Conservation (phyloP, 2,113 vertebrate species). For the Coracopsis vasa region DNA sequence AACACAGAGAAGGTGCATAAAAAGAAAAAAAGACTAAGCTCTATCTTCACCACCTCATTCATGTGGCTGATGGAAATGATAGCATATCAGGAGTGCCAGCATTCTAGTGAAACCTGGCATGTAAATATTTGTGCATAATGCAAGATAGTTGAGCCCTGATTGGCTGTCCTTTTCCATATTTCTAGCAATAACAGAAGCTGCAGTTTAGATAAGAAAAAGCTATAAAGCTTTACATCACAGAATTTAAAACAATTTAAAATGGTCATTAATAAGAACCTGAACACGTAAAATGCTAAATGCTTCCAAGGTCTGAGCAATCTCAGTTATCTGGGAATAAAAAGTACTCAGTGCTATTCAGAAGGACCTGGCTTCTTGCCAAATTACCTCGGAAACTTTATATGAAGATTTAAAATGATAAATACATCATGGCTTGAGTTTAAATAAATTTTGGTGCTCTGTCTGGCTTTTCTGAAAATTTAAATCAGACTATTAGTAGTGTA, state of each 20-base stretch:
- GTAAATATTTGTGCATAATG: constrained; percentile 28
- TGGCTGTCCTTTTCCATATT: not conserved
- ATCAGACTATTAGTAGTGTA: not conserved
- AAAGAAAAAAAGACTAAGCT: not conserved
- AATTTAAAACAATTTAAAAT: not conserved
- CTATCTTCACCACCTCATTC: not conserved
- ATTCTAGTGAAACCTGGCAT: not conserved
- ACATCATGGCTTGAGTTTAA: not conserved
- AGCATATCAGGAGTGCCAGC: not conserved
- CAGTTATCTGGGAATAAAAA: not conserved
- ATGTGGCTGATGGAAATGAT: not conserved
- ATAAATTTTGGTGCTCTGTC: not conserved
- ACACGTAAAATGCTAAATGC: not conserved
- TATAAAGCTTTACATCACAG: not conserved
- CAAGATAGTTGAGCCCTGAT: not conserved
- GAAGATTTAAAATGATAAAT: not conserved
- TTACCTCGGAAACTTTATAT: not conserved
- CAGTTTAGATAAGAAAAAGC: not conserved
- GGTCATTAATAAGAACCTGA: not conserved
- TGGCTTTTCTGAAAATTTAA: not conserved
- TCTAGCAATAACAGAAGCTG: not conserved
- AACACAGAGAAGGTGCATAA: not conserved
- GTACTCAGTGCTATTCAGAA: not conserved
- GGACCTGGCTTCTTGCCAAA: not conserved
- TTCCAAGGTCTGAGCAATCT: not conserved